A percentile compares a stretch with the other conserved stretches of the same genome.
Evolutionary conservation across 92 coral and sea anemone genomes (phyloP).

Genomic region (Muricea muricata): DNA sequence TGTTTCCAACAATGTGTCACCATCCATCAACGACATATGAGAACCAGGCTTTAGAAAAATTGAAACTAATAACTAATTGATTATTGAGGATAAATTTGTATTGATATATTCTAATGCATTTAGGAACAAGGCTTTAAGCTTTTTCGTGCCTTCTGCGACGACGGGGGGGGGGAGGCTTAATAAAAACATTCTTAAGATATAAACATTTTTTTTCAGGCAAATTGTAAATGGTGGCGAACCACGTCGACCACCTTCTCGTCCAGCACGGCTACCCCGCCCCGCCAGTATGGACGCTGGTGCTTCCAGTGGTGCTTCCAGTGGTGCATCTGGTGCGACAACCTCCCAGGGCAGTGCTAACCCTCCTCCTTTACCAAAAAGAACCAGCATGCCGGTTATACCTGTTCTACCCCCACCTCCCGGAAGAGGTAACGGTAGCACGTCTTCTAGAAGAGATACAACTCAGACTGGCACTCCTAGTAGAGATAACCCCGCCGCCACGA

Average conservation of each 20-base stretch:
- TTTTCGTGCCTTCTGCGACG: no score
- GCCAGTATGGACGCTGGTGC: slow-evolving; percentile 21
- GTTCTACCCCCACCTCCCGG: slow-evolving; percentile 12
- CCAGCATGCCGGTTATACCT: slow-evolving; percentile 31
- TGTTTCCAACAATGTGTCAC: no score
- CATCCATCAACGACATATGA: no score
- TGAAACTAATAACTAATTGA: no score
- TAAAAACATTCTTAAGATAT: no score
- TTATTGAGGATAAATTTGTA: no score
- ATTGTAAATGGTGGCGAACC: slow-evolving; percentile 14
- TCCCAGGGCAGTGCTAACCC: slow-evolving; percentile 1
- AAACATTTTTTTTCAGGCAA: neutral
- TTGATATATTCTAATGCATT: no score
- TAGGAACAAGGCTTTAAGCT: no score
- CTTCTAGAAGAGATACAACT: slow-evolving; percentile 42
- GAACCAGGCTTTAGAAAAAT: no score
- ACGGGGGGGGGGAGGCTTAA: no score
- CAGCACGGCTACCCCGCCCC: slow-evolving; percentile 19
- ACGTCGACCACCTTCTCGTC: slow-evolving; percentile 6
- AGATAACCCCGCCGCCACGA: neutral
- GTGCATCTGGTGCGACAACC: neutral
- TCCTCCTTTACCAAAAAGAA: neutral
- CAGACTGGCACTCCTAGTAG: neutral
- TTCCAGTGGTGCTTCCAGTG: neutral
- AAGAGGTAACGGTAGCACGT: slow-evolving; percentile 42